Base-by-base conservation (phyloP, 2,113 vertebrate genomes). In the Hiodon tergisus region DNA sequence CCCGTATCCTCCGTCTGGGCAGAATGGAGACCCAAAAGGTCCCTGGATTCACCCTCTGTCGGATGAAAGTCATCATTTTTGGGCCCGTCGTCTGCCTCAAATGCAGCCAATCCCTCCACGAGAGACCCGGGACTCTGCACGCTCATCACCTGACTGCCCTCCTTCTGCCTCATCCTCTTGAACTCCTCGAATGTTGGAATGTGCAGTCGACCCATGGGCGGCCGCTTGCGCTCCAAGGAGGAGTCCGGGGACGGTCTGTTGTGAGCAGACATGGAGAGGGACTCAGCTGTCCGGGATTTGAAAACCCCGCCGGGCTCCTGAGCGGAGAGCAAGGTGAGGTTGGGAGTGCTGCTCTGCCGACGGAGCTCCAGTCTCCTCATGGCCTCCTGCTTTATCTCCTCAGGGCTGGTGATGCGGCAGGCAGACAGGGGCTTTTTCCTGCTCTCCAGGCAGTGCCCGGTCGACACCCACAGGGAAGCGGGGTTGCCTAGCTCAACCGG, bases 141-240 rank as follows among this genome's bases (percentile, higher is more conserved):
- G 31, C 31, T 57, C 11, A 8, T n/a, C 69, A 75, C 76, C 59
- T 68, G 73, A 72, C 73, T 69, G 16, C 62, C 77, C 46, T 90
- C 91, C 78, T 84, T 93, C 80, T 86, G 89, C 83, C 91, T 92
- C 93, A 95, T 96, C 78, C 80, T 90, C 79, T 94, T 96, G 75
- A 94, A 95, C 79, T 95, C 93, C 82, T 96, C 93, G 77, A 98
- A 96, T 4, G 91, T 94, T 0, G 93, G 92, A 77, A 95, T 94
- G 72, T 93, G 90, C 4, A 94, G 78, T 13, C 87, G 87, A 6
- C 88, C 90, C 79, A 85, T 83, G n/a, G 83, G 88, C 61, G 17
- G 66, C 31, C 79, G 83, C 81, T 88, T 88, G 60, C 78, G 86
- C 54, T 83, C 88, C 4, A 67, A 4, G 3, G 16, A 16, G 14